Evolutionary conservation across 1,140 invertebrate genomes (phyloP), one percentile per base, ranked within the genome.

Genomic region (Bombus confusus): DNA sequence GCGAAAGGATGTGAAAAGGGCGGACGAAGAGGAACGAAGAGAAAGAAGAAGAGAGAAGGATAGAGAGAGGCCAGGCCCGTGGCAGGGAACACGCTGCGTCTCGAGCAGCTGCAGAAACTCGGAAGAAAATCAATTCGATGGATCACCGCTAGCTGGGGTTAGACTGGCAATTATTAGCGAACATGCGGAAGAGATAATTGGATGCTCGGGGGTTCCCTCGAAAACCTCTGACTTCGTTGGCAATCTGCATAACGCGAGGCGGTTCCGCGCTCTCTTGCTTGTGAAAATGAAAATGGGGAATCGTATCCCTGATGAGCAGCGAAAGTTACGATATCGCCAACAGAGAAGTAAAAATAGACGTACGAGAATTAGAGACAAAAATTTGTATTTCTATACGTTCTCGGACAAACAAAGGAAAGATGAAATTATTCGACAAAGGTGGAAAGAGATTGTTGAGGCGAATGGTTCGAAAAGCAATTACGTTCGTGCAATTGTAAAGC

Each of bases 171-270:
- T 83, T 83, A 89, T 88, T 91, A 88, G 86, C 87, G 89, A 90
- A 91, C 90, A 91, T 85, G 90, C 87, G 89, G 84, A 88, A 88
- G 83, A 87, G 88, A 90, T 91, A 91, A 91, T 91, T 91, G 90
- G 89, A 90, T 86, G 85, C 73, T 83, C 87, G 82, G 80, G 71
- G 47, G 69, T 72, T 72, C 34, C 25, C n/a, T 75, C 80, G 39
- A 72, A 66, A 83, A 64, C 41, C 59, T 72, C 64, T 39, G 68
- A 43, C 47, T 66, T 76, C 41, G 43, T 59, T 41, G 12, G 59
- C 69, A 39, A 62, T 68, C 12, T 41, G 43, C 68, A 41, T 31
- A 39, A 31, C 78, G 37, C 43, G 74, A 68, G 64, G 43, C 73
- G 43, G 9, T 52, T 34, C 72, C 72, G 25, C 18, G 47, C n/a